Conservation (phyloP, 2,888 invertebrate species). For the Apamea epomidion region DNA sequence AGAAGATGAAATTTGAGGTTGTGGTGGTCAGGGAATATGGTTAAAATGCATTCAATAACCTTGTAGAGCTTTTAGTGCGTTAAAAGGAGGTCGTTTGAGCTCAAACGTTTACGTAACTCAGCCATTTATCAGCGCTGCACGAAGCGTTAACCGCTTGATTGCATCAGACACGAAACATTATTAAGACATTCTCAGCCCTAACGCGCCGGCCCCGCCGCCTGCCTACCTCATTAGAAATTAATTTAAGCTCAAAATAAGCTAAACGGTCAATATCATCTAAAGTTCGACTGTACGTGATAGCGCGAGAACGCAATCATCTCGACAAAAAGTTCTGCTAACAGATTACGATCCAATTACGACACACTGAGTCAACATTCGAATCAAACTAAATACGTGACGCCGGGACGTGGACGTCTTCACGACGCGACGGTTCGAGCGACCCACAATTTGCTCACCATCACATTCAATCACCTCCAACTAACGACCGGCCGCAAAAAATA, state of each 20-base stretch:
- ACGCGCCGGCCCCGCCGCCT: slow-evolving; percentile 69
- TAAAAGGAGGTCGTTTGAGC: neutral
- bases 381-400: slow-evolving; percentile 78
- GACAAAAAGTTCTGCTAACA: slow-evolving; percentile 73
- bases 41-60: neutral
- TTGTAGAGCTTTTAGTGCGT: neutral
- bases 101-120: slow-evolving; percentile 5
- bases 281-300: slow-evolving; percentile 66
- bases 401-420: slow-evolving; percentile 41
- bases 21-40: neutral
- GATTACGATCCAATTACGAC: slow-evolving; percentile 80
- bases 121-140: slow-evolving; percentile 34
- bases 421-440: slow-evolving; percentile 64
- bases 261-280: slow-evolving; percentile 65
- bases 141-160: slow-evolving; percentile 64
- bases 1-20: neutral
- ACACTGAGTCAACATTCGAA: slow-evolving; percentile 79
- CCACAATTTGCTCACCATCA: slow-evolving; percentile 86
- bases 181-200: slow-evolving; percentile 74
- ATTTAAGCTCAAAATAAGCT: slow-evolving; percentile 77
- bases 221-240: slow-evolving; percentile 81
- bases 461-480: slow-evolving; percentile 89
- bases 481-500: slow-evolving; percentile 87
- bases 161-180: slow-evolving; percentile 63
- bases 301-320: slow-evolving; percentile 64